Conservation (phyloP, 1,140 invertebrate species). For the Ruditapes philippinarum region DNA sequence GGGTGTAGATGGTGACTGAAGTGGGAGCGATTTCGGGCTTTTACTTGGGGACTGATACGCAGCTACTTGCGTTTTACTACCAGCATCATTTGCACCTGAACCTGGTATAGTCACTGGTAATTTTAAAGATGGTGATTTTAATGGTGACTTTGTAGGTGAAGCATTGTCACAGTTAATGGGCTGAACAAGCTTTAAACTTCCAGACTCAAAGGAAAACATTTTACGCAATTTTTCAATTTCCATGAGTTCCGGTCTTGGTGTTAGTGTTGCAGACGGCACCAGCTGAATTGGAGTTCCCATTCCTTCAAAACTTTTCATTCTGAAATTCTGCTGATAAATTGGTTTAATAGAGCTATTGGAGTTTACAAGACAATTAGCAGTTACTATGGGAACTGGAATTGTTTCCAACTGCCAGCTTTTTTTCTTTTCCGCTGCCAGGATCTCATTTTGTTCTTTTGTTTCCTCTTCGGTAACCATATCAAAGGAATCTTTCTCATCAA, state of each 20-base stretch:
- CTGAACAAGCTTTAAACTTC: conserved; percentile 49
- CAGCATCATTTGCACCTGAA: background rate
- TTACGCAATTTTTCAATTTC: conserved; percentile 54
- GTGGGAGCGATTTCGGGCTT: conserved; percentile 39
- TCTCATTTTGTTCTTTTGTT: background rate
- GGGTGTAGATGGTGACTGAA: conserved; percentile 4
- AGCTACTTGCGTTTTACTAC: background rate
- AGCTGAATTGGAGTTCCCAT: conserved; percentile 60
- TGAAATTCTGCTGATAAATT: conserved; percentile 63
- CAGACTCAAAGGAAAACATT: conserved; percentile 53
- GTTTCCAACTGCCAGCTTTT: conserved; percentile 38
- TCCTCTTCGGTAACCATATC: background rate
- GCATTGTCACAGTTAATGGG: conserved; percentile 3
- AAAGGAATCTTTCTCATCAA: background rate
- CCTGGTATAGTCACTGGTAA: background rate
- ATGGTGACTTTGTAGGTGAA: conserved; percentile 9
- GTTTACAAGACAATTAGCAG: background rate
- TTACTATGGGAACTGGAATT: conserved; percentile 37
- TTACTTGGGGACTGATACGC: background rate
- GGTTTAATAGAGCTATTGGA: background rate
- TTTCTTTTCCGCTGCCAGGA: background rate
- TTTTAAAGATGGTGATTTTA: conserved; percentile 44
- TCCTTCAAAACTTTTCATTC: conserved; percentile 59
- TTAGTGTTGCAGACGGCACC: conserved; percentile 50
- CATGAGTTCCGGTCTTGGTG: conserved; percentile 57